Evolutionary conservation across 2,888 invertebrate species (phyloP).

Genomic region (Caenorhabditis plicata): DNA sequence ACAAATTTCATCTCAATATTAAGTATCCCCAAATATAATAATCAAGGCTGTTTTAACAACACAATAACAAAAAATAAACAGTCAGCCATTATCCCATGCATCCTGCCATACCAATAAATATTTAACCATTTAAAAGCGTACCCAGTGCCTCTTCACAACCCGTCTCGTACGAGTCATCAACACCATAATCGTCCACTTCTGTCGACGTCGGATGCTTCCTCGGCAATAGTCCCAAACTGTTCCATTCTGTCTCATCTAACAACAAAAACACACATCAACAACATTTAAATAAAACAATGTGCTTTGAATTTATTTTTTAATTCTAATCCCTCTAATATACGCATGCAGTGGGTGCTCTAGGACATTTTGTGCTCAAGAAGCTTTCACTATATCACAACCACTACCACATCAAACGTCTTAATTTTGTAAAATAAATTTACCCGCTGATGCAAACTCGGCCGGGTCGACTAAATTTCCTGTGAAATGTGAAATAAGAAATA

Average conservation of each 20-base stretch:
- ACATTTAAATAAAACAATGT: neutral
- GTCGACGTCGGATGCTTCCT: neutral
- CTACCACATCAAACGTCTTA: no score
- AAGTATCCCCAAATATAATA: neutral
- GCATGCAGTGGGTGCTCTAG: no score
- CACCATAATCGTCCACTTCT: neutral
- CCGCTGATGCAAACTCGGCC: constrained; percentile 97
- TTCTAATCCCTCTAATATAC: neutral
- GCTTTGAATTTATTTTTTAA: neutral
- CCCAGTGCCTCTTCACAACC: constrained; percentile 1
- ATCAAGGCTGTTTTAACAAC: neutral
- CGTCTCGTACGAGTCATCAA: neutral
- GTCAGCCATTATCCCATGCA: neutral
- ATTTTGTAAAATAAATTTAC: constrained; percentile 72
- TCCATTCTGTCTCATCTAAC: constrained; percentile 32
- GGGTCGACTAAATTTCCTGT: constrained; percentile 95
- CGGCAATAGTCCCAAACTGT: constrained; percentile 15
- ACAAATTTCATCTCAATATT: neutral
- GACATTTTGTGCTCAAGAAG: no score
- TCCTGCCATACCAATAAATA: neutral
- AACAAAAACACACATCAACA: constrained; percentile 22
- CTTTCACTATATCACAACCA: no score
- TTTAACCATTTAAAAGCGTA: neutral
- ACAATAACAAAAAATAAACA: neutral
- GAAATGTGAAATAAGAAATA: neutral